Evolutionary conservation across 2,888 invertebrate genomes (phyloP).

Genomic region (Pseudanteris insignis): DNA sequence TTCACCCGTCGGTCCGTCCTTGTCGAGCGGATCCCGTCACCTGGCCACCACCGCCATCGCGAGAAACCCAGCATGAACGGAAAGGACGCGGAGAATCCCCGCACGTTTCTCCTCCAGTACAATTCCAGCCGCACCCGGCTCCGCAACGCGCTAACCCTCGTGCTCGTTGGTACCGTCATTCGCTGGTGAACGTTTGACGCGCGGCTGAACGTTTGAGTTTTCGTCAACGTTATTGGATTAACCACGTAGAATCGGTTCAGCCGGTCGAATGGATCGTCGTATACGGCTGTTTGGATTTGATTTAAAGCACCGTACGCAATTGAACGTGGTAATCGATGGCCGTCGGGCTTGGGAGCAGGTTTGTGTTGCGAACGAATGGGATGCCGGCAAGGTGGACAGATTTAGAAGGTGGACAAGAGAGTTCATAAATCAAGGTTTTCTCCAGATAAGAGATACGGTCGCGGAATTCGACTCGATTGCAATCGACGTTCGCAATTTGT

Average conservation of each 20-base stretch:
- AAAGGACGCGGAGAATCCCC: slow-evolving; percentile 37
- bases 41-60: slow-evolving; percentile 36
- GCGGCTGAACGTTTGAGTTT: no score
- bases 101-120: slow-evolving; percentile 33
- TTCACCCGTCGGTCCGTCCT: slow-evolving; percentile 9
- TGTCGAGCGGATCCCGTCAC: slow-evolving; percentile 35
- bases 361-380: not conserved
- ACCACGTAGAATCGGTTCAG: no score
- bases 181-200: slow-evolving; percentile 7
- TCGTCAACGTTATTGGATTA: no score
- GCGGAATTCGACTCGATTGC: not conserved
- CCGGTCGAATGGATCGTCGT: no score
- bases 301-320: no score
- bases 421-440: slow-evolving; percentile 15
- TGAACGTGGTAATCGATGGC: no score
- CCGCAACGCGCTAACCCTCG: slow-evolving; percentile 26
- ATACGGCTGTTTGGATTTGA: no score
- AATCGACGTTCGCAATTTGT: no score
- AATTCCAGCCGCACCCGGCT: slow-evolving; percentile 38
- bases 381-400: slow-evolving; percentile 8
- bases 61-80: slow-evolving; percentile 32
- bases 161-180: slow-evolving; percentile 7
- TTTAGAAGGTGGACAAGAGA: not conserved
- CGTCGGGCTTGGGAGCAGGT: no score
- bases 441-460: slow-evolving; percentile 1